Conservation (phyloP, 2,797 vertebrate species). For the Sphenodon punctatus region DNA sequence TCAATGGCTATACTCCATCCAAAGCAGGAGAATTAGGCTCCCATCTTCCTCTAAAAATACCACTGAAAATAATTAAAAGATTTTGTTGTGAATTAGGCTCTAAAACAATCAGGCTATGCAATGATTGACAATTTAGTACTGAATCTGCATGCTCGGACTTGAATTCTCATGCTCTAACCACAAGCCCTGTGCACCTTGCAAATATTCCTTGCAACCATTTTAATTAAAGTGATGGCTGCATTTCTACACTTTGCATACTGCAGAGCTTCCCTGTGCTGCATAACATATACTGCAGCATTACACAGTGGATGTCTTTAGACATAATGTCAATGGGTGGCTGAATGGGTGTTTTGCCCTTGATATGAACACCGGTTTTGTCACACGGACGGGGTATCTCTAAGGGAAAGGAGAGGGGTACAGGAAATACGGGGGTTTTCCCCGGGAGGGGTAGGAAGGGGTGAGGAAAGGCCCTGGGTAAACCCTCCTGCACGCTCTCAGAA, state of each 20-base stretch:
- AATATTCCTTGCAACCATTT: slow-evolving; percentile 51
- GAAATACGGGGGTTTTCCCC: too few relatives aligned
- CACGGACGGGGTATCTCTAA: too few relatives aligned
- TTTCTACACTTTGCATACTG: slow-evolving; percentile 49
- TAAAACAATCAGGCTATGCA: slow-evolving; percentile 33
- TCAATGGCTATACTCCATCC: too few relatives aligned
- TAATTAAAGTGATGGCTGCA: slow-evolving; percentile 40
- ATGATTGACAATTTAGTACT: slow-evolving; percentile 46
- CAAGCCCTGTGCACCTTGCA: slow-evolving; percentile 52
- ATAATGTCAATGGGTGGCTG: too few relatives aligned
- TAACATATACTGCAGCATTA: background rate
- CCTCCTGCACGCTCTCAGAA: too few relatives aligned
- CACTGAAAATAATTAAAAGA: slow-evolving; percentile 46
- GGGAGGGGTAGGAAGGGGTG: too few relatives aligned
- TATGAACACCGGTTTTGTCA: too few relatives aligned
- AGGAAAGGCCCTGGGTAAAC: too few relatives aligned
- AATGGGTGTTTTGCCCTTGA: too few relatives aligned
- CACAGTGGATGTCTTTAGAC: too few relatives aligned
- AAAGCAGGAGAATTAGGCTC: background rate
- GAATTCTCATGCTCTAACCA: slow-evolving; percentile 58
- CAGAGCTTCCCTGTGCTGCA: slow-evolving; percentile 33
- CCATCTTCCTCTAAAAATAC: too few relatives aligned
- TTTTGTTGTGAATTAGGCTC: slow-evolving; percentile 41
- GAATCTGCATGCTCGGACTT: slow-evolving; percentile 29
- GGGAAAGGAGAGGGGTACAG: too few relatives aligned